Conservation (phyloP, 1,140 invertebrate species). For the Bilobella aurantiaca region DNA sequence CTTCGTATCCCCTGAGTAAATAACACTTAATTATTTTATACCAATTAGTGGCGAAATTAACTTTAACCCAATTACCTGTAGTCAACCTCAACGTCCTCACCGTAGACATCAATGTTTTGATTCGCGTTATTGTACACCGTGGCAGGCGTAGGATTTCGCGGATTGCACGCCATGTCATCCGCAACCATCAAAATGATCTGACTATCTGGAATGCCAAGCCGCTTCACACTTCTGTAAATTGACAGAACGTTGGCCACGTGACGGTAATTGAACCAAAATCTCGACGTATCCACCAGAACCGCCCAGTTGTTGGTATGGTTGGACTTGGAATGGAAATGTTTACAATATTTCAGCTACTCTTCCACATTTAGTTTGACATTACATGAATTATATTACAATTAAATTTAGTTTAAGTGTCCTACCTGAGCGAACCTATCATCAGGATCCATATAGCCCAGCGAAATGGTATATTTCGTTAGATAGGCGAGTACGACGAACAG, state of each 20-base stretch:
- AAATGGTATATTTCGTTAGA: too few species aligned
- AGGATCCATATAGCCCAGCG: too few species aligned
- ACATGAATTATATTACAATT: neutral
- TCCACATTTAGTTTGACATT: too few species aligned
- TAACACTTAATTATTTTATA: conserved; percentile 10
- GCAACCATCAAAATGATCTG: conserved; percentile 98
- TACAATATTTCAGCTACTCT: too few species aligned
- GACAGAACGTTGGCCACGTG: conserved; percentile 98
- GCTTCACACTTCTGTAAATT: conserved; percentile 93
- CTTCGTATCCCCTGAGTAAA: conserved; percentile 42
- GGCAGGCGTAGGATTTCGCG: conserved; percentile 91
- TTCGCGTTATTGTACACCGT: conserved; percentile 97
- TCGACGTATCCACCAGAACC: conserved; percentile 91
- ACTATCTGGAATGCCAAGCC: conserved; percentile 82
- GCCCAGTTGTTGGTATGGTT: conserved; percentile 98
- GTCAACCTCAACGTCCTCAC: conserved; percentile 98
- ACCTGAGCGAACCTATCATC: too few species aligned
- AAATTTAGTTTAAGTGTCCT: too few species aligned
- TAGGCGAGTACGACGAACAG: too few species aligned
- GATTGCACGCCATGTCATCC: conserved; percentile 99
- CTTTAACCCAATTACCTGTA: conserved; percentile 52
- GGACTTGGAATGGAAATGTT: too few species aligned
- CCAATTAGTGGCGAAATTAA: neutral
- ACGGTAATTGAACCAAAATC: conserved; percentile 99
- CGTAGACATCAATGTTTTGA: conserved; percentile 97